Conservation (phyloP, 2,113 vertebrate genomes). For the Microtus richardsoni region DNA sequence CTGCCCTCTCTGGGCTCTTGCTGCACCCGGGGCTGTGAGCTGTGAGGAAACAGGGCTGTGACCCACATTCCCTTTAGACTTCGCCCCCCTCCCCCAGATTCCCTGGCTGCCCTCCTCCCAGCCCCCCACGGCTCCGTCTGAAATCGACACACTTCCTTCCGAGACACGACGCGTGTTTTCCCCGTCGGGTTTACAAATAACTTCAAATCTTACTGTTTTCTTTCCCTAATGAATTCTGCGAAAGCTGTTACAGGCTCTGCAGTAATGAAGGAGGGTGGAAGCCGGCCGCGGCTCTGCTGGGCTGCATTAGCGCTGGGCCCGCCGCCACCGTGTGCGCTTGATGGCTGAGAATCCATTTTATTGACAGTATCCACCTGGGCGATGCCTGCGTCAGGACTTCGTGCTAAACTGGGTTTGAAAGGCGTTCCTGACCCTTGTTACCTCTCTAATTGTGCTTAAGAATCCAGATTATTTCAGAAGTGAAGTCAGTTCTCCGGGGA, state of each 20-base stretch:
- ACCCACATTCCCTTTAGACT: background rate
- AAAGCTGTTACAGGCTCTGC: constrained; percentile 72
- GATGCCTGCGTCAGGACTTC: constrained; percentile 86
- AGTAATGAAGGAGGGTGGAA: constrained; percentile 77
- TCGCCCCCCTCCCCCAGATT: background rate
- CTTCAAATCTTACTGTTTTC: constrained; percentile 75
- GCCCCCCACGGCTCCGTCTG: background rate
- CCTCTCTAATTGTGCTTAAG: constrained; percentile 87
- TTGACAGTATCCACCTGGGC: constrained; percentile 87
- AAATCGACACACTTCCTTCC: constrained; percentile 9
- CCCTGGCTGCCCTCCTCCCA: constrained; percentile 2
- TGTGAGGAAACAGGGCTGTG: background rate
- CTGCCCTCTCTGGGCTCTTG: background rate
- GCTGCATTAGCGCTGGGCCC: constrained; percentile 62
- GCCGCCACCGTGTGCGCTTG: constrained; percentile 76
- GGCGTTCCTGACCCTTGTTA: constrained; percentile 85
- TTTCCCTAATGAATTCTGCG: constrained; percentile 82
- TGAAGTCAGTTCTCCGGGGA: constrained; percentile 39
- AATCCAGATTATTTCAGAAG: constrained; percentile 85
- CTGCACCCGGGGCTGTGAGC: background rate
- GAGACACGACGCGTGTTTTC: constrained; percentile 63
- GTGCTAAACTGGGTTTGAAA: constrained; percentile 86
- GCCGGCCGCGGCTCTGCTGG: constrained; percentile 29
- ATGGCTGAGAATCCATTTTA: constrained; percentile 87
- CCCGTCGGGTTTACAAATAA: constrained; percentile 78